These are phyloP conservation scores for Drosophila mulleri DNA, from an alignment of 2,888 invertebrate species.

Conservation along the genomic window DNA sequence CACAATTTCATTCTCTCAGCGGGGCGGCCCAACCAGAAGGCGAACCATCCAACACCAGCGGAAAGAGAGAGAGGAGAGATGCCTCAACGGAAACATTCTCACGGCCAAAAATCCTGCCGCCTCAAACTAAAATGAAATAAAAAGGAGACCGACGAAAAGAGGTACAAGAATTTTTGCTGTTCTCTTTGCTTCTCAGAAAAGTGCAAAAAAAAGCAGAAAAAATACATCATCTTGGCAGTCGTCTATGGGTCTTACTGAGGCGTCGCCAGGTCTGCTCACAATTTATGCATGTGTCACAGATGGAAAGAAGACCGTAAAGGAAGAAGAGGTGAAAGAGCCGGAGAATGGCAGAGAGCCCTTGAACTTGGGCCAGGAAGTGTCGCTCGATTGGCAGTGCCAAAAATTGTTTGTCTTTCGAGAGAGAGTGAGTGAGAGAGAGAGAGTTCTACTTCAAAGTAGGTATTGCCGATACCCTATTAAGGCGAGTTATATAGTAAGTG, in stretches of 20 bases:
- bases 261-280: slow-evolving; percentile 63
- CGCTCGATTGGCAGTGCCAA: slow-evolving; percentile 56
- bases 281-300: slow-evolving; percentile 56
- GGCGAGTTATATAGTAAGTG: not conserved
- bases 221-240: slow-evolving; percentile 47
- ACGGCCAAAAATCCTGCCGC: slow-evolving; percentile 64
- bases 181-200: slow-evolving; percentile 54
- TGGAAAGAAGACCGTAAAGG: slow-evolving; percentile 20
- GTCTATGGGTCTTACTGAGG: slow-evolving; percentile 36
- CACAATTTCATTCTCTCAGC: slow-evolving; percentile 58
- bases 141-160: slow-evolving; percentile 26
- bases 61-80: not conserved
- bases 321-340: slow-evolving; percentile 9
- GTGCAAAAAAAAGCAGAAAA: slow-evolving; percentile 16
- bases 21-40: slow-evolving; percentile 37
- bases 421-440: not conserved
- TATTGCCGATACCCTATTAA: slow-evolving; percentile 1
- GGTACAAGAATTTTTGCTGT: slow-evolving; percentile 57
- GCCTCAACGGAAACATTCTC: slow-evolving; percentile 40
- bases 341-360: slow-evolving; percentile 53
- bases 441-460: not conserved
- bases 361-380: slow-evolving; percentile 72
- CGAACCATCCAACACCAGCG: not conserved
- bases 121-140: slow-evolving; percentile 6
- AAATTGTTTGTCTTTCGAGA: slow-evolving; percentile 2